Evolutionary conservation across 2,888 invertebrate genomes (phyloP).

Genomic region (Leucophenga maculata): DNA sequence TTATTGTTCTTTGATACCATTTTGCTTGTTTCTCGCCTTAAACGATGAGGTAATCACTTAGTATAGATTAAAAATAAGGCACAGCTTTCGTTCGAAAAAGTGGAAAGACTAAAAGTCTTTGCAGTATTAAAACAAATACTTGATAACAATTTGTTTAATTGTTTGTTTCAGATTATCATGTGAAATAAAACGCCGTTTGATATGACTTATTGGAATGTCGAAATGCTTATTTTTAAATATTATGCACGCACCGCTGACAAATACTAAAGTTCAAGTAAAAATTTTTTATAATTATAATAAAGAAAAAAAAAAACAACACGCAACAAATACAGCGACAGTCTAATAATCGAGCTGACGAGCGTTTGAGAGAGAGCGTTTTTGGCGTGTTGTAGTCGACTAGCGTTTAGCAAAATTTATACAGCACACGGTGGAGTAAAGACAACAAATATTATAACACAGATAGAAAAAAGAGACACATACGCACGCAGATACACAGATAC

Average conservation of each 20-base stretch:
- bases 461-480: slow-evolving; percentile 26
- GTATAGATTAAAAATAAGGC: slow-evolving; percentile 40
- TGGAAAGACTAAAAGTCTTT: slow-evolving; percentile 15
- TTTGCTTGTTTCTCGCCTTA: slow-evolving; percentile 45
- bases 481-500: slow-evolving; percentile 30
- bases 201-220: slow-evolving; percentile 49
- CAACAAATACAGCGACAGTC: slow-evolving; percentile 4
- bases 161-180: neutral
- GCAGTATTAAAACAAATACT: too few relatives aligned
- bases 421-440: neutral
- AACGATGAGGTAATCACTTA: slow-evolving; percentile 58
- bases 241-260: slow-evolving; percentile 31
- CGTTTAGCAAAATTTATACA: slow-evolving; percentile 10
- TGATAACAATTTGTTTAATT: too few relatives aligned
- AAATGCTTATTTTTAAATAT: slow-evolving; percentile 63
- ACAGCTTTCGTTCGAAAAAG: slow-evolving; percentile 5
- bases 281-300: slow-evolving; percentile 14
- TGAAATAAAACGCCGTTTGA: slow-evolving; percentile 3
- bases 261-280: slow-evolving; percentile 55
- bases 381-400: slow-evolving; percentile 29
- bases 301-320: slow-evolving; percentile 37
- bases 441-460: slow-evolving; percentile 28
- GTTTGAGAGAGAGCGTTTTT: slow-evolving; percentile 35
- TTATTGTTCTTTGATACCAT: slow-evolving; percentile 69
- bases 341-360: neutral